Evolutionary conservation across 2,888 invertebrate genomes (phyloP).

Genomic region (Odontocolon sp.): DNA sequence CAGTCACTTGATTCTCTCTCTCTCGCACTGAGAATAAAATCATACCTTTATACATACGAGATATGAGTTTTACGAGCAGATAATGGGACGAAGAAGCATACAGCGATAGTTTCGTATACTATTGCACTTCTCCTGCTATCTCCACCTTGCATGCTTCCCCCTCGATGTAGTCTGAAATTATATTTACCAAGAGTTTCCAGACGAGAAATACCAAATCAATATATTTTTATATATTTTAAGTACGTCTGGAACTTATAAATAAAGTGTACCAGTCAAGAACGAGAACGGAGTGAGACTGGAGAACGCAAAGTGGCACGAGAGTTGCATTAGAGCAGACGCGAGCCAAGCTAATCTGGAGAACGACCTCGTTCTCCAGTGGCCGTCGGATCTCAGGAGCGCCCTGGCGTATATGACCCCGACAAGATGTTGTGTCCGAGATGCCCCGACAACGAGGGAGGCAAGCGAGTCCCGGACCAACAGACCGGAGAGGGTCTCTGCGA

Average conservation of each 20-base stretch:
- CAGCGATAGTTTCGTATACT: slow-evolving; percentile 48
- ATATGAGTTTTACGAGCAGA: slow-evolving; percentile 68
- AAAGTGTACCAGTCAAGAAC: not conserved
- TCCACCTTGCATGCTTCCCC: too few species aligned
- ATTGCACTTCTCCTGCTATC: slow-evolving; percentile 12
- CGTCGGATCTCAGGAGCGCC: slow-evolving; percentile 50
- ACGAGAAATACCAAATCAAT: not conserved
- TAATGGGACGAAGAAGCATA: slow-evolving; percentile 68
- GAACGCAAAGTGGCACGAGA: slow-evolving; percentile 63
- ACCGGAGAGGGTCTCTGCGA: slow-evolving; percentile 15
- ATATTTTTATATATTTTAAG: not conserved
- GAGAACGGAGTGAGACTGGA: not conserved
- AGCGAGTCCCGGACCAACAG: slow-evolving; percentile 41
- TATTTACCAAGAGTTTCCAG: slow-evolving; percentile 6
- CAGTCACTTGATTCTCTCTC: not conserved
- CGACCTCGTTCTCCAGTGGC: slow-evolving; percentile 69
- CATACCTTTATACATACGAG: slow-evolving; percentile 51
- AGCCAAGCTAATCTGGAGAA: slow-evolving; percentile 67
- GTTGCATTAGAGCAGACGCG: slow-evolving; percentile 35
- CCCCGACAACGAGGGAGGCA: slow-evolving; percentile 29
- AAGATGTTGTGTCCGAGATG: slow-evolving; percentile 64
- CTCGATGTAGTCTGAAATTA: not conserved
- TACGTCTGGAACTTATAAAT: not conserved
- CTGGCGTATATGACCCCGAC: slow-evolving; percentile 67
- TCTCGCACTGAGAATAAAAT: slow-evolving; percentile 44